phyloP scores from a whole-genome alignment of 2,888 invertebrate species.

The Timema cristinae region DNA sequence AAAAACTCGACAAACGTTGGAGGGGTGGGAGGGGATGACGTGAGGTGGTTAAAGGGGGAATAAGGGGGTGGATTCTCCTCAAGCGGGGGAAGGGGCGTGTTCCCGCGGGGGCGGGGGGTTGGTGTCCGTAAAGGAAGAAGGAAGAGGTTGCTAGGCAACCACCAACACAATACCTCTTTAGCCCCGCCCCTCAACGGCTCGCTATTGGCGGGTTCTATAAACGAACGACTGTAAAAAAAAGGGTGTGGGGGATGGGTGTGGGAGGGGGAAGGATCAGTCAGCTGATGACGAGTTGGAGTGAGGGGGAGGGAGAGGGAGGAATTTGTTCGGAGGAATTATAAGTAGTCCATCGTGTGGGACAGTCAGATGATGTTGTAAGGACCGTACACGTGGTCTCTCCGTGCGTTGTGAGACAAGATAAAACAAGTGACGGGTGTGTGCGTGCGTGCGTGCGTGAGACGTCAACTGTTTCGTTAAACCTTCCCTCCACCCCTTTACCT shows the following conservation, averaged over 20 bases:
- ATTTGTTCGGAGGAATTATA: constrained; percentile 9
- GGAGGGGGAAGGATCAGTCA: neutral
- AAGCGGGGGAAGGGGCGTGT: neutral
- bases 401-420: no score
- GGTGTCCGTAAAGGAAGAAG: neutral
- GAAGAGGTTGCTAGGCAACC: constrained; percentile 13
- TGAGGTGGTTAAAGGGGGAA: no score
- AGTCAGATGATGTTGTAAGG: neutral
- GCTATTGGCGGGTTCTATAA: neutral
- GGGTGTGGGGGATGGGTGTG: neutral
- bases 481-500: no score
- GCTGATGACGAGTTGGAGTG: no score
- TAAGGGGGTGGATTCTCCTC: no score
- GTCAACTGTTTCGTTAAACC: no score
- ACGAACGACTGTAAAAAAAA: neutral
- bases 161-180: neutral
- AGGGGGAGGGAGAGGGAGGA: no score
- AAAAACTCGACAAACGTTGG: no score
- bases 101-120: neutral
- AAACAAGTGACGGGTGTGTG: no score
- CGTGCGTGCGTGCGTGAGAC: no score
- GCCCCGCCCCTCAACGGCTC: neutral
- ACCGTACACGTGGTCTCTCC: neutral
- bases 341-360: constrained; percentile 10
- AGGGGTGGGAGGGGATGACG: no score